phyloP scores from a whole-genome alignment of 53 echinoderm and acorn worm species.

The Luidia sarsii region DNA sequence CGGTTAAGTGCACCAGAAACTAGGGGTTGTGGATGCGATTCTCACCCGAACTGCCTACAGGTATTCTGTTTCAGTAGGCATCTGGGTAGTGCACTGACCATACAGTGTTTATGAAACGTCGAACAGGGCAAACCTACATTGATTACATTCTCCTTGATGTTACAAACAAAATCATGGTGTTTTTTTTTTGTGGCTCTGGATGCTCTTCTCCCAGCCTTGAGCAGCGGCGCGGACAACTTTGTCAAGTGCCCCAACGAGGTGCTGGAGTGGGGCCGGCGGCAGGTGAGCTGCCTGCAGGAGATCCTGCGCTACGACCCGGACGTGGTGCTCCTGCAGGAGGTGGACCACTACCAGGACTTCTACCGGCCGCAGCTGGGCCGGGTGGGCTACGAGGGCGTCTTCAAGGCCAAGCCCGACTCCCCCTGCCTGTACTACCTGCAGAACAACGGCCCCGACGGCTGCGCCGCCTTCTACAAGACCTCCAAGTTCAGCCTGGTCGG shows the following conservation, averaged over 20 bases:
- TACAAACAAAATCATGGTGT: too few species aligned
- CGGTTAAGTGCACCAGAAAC: too few species aligned
- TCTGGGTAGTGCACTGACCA: too few species aligned
- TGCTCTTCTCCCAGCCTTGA: constrained; percentile 90
- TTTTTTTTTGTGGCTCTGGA: too few species aligned
- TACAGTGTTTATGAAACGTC: too few species aligned
- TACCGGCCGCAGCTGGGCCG: constrained; percentile 73
- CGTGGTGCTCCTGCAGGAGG: constrained; percentile 90
- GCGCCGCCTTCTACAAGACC: constrained; percentile 87
- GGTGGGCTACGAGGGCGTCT: constrained; percentile 79
- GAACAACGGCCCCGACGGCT: constrained; percentile 94
- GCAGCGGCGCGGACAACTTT: constrained; percentile 91
- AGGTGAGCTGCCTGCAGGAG: constrained; percentile 80
- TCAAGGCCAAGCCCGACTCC: constrained; percentile 94
- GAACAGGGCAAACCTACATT: too few species aligned
- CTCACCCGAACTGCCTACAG: too few species aligned
- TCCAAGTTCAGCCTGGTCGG: constrained; percentile 69
- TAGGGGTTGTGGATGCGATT: too few species aligned
- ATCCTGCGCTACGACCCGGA: constrained; percentile 97
- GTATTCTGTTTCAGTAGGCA: too few species aligned
- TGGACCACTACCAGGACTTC: constrained; percentile 94
- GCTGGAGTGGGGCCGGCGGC: constrained; percentile 79
- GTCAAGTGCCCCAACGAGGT: constrained; percentile 89
- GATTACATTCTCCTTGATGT: too few species aligned
- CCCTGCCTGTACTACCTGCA: constrained; percentile 79